A percentile compares a stretch with the other conserved stretches of the same genome.
Evolutionary conservation across 2,888 invertebrate species (phyloP).

Genomic region (Aphidoletes aphidimyza): DNA sequence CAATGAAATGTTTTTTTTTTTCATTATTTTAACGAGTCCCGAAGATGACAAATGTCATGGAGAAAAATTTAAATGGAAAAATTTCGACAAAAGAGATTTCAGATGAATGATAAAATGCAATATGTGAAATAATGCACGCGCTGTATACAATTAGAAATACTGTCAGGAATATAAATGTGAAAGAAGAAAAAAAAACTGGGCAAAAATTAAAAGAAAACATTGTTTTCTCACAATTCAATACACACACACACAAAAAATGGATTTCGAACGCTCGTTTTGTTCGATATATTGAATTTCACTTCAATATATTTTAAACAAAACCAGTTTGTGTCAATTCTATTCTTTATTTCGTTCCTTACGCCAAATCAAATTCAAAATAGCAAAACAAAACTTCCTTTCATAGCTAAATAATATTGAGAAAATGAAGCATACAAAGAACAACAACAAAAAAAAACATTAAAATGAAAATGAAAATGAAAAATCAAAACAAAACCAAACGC

Average conservation of each 20-base stretch:
- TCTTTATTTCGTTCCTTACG: neutral
- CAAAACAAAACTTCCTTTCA: neutral
- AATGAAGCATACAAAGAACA: neutral
- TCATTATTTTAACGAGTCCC: neutral
- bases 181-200: too few species aligned
- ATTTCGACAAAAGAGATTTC: too few species aligned
- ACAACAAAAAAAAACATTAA: neutral
- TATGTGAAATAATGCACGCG: too few species aligned
- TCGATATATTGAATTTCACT: slow-evolving; percentile 10
- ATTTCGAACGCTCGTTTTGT: slow-evolving; percentile 28
- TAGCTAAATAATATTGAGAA: neutral
- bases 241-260: neutral
- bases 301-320: slow-evolving; percentile 38
- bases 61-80: neutral
- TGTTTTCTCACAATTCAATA: neutral
- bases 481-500: slow-evolving; percentile 7
- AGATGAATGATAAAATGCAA: neutral
- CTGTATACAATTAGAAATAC: too few species aligned
- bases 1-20: slow-evolving; percentile 14
- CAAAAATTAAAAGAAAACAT: too few species aligned
- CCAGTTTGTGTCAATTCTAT: slow-evolving; percentile 2
- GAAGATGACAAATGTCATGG: neutral
- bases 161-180: too few species aligned
- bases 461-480: neutral
- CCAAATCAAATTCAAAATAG: too few species aligned